Evolutionary conservation across 1,140 invertebrate species (phyloP).

Genomic region (Chymomyza costata): DNA sequence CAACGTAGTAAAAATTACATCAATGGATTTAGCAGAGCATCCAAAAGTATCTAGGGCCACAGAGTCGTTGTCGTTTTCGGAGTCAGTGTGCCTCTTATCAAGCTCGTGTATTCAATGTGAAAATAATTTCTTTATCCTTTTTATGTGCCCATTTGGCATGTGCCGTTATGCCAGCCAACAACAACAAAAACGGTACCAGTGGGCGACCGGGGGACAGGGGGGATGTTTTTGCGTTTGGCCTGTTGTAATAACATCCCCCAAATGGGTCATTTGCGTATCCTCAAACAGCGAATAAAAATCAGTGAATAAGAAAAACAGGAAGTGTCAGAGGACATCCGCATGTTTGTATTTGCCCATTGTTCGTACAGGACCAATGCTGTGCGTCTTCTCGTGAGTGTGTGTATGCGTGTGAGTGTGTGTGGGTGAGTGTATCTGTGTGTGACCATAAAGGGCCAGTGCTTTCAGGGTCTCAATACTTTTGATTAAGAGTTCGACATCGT

Average conservation of each 20-base stretch:
- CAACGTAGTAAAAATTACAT: slow-evolving; percentile 64
- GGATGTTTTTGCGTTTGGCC: slow-evolving; percentile 9
- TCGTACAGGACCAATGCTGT: slow-evolving; percentile 13
- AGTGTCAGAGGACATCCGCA: slow-evolving; percentile 73
- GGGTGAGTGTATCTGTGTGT: slow-evolving; percentile 11
- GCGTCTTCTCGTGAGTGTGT: slow-evolving; percentile 1
- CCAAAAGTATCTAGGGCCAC: slow-evolving; percentile 1
- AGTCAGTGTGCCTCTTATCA: slow-evolving; percentile 29
- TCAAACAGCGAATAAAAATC: slow-evolving; percentile 76
- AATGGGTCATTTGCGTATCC: slow-evolving; percentile 76
- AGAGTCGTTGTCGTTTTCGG: too few relatives aligned
- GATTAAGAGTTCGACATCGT: slow-evolving; percentile 68
- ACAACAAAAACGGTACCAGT: slow-evolving; percentile 1
- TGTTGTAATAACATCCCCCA: slow-evolving; percentile 75
- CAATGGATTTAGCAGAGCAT: slow-evolving; percentile 54
- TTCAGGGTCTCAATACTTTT: slow-evolving; percentile 62
- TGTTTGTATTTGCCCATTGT: slow-evolving; percentile 47
- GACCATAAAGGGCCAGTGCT: slow-evolving; percentile 51
- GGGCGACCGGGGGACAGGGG: slow-evolving; percentile 10
- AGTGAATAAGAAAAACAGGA: slow-evolving; percentile 75
- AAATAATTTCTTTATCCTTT: slow-evolving; percentile 76
- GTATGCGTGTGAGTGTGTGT: slow-evolving; percentile 4
- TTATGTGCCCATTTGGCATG: slow-evolving; percentile 75
- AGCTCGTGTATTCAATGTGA: slow-evolving; percentile 66
- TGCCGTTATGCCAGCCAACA: slow-evolving; percentile 60